phyloP scores from a whole-genome alignment of 2,797 vertebrate species.

The Anabas testudineus region DNA sequence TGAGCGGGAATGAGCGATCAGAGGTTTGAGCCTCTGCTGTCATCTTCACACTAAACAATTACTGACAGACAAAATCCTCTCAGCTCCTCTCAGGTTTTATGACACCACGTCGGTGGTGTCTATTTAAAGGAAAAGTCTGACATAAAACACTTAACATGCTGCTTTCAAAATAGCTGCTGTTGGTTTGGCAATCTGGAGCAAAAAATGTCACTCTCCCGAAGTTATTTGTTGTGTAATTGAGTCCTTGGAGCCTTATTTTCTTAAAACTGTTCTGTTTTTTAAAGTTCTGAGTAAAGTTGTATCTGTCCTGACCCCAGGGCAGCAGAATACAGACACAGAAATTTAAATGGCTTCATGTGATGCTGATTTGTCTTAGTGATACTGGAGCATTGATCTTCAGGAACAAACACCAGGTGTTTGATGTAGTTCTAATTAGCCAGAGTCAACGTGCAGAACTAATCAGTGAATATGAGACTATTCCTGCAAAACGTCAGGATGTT shows the following conservation, averaged over 20 bases:
- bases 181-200: not conserved
- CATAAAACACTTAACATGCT: slow-evolving; percentile 2
- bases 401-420: no score
- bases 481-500: no score
- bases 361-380: no score
- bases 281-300: no score
- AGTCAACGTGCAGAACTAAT: no score
- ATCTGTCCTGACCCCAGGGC: no score
- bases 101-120: not conserved
- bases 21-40: slow-evolving; percentile 35
- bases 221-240: slow-evolving; percentile 14
- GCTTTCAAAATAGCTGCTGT: not conserved
- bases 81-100: not conserved
- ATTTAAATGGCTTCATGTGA: no score
- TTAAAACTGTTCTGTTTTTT: no score
- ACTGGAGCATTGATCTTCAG: no score
- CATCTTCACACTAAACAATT: slow-evolving; percentile 2
- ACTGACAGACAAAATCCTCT: not conserved
- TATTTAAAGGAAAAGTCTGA: slow-evolving; percentile 7
- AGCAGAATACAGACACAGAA: no score
- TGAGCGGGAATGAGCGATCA: slow-evolving; percentile 37
- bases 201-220: not conserved
- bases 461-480: no score
- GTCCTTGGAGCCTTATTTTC: slow-evolving; percentile 24
- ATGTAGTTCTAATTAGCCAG: no score